A percentile compares a stretch with the other conserved stretches of the same genome.
Evolutionary conservation across 2,797 vertebrate genomes (phyloP).

Genomic region (Hephaestus fuliginosus): DNA sequence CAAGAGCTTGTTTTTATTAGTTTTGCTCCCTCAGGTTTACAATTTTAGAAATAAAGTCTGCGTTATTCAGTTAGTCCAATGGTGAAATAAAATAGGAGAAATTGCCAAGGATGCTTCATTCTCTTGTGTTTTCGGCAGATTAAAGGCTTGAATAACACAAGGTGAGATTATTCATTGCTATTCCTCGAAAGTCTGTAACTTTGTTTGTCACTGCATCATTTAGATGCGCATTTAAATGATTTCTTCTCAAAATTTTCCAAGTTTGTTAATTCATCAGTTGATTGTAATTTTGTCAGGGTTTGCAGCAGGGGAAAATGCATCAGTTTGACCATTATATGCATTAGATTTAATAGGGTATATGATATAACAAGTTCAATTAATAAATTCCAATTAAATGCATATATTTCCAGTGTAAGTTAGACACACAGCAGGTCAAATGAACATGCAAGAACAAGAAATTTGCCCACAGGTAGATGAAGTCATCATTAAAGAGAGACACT

Average conservation of each 20-base stretch:
- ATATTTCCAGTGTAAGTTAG: background rate
- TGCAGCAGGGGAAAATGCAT: background rate
- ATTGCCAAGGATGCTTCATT: background rate
- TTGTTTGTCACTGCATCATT: background rate
- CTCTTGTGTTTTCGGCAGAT: background rate
- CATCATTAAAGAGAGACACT: background rate
- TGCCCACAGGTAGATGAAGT: background rate
- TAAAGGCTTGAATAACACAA: too few relatives aligned
- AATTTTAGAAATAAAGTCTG: background rate
- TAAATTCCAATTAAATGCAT: background rate
- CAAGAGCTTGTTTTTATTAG: background rate
- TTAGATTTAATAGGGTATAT: background rate
- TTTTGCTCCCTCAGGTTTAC: background rate
- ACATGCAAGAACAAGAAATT: background rate
- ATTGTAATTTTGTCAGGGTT: too few relatives aligned
- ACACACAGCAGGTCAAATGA: background rate
- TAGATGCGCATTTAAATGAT: background rate
- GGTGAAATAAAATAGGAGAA: background rate
- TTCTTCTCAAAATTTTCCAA: background rate
- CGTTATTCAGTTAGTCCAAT: background rate
- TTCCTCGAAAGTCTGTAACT: background rate
- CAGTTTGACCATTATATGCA: background rate
- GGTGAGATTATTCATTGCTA: background rate
- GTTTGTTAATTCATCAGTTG: background rate
- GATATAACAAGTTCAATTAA: too few relatives aligned